Evolutionary conservation across 2,113 vertebrate genomes (phyloP), one percentile per base, ranked within the genome.

Genomic region (Otus sunia): DNA sequence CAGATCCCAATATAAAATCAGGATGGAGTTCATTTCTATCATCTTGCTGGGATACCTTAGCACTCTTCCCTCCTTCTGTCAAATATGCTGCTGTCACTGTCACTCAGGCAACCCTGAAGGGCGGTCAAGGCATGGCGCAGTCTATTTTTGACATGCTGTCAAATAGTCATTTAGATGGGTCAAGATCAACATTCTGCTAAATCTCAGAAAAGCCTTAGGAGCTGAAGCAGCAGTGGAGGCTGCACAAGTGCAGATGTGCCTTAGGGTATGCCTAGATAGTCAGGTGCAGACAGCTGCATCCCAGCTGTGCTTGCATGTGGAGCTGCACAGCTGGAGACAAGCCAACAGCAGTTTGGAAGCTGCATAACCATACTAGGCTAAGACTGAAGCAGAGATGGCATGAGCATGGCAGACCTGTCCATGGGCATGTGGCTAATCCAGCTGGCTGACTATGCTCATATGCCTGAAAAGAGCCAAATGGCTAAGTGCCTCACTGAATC

Each of bases 261-360:
- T 15, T 11, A 5, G 86, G 79, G 47, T 91, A 59, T 17, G 68
- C 26, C 88, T 36, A 77, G 92, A 79, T 4, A 67, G 71, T 4
- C 92, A 94, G 94, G 63, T 94, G 95, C 86, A 80, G 79, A 36
- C 94, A 97, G 94, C 95, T 96, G 92, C 72, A 58, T 7, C 13
- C 92, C 91, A 96, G 95, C 91, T 96, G 95, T 95, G 92, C 67
- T 5, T 3, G 37, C 2, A 1, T 66, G 74, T n/a, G 83, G 50
- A 86, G 82, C 79, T 45, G 3, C 94, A 20, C 79, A 77, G 83
- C 88, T 97, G 94, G 89, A 94, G 12, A 5, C 2, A 39, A 25
- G 94, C 88, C 94, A 96, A 50, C 21, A 77, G 88, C 63, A 60
- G 82, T 77, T 69, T 39, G 86, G 63, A 88, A n/a, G 91, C 91